Base-by-base conservation (phyloP, 1,140 invertebrate species). In the Eriocheir sinensis region DNA sequence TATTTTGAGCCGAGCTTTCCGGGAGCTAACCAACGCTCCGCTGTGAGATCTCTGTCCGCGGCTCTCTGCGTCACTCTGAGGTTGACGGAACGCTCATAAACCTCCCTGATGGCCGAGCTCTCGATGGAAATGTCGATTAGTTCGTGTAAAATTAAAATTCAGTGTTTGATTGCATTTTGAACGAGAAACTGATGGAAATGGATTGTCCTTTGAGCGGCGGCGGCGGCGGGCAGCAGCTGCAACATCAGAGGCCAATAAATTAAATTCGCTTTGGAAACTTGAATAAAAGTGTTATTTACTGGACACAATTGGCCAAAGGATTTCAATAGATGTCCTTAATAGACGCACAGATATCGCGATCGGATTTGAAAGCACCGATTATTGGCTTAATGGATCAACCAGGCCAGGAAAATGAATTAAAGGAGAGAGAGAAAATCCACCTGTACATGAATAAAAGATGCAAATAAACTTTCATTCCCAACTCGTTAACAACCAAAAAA, bases 331-430 rank as follows among this genome's bases (percentile, higher is more conserved):
- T 72, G 60, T 3, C 60, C 12, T 72, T 72, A n/a, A n/a, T 72
- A 4, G 60, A 72, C 27, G 60, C 60, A 72, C 60, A 72, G 60
- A 72, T 72, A 72, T 72, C 27, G 60, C 27, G 4, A n/a, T 21
- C 27, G 60, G 60, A 72, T 72, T 72, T 72, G 60, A 72, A 72
- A 72, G 60, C n/a, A 72, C 60, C 60, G 27, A 21, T 72, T n/a
- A 72, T 72, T 72, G 60, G 60, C n/a, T 72, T 72, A 72, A 72
- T 72, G 60, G 60, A 72, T 72, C 60, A 72, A 72, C n/a, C 60
- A 72, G n/a, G 17, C 27, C 60, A 8, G 60, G 60, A 72, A 72
- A 72, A 72, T 21, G 21, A 21, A 21, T 53, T 53, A 53, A n/a
- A 9, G 48, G 48, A 53, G 21, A 53, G 48, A 60, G 53, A 60